Evolutionary conservation across 2,888 invertebrate genomes (phyloP).

Genomic region (Ormyrus thymus): DNA sequence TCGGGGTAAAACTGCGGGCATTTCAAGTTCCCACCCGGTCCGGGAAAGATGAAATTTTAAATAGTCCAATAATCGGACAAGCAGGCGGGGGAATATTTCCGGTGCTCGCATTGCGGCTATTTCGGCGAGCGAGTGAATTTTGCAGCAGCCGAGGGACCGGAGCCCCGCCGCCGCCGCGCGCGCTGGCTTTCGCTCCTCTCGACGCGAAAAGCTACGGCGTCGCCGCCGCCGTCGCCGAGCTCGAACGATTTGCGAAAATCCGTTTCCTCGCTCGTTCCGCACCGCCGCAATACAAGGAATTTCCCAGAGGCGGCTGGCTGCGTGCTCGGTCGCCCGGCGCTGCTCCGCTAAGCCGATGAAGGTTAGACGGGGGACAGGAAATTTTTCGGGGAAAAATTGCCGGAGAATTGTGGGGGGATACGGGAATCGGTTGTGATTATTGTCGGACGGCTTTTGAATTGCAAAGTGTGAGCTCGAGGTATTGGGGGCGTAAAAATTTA

Average conservation of each 20-base stretch:
- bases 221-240: background rate
- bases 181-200: too few species aligned
- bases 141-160: slow-evolving; percentile 29
- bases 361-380: too few species aligned
- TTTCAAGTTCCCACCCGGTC: background rate
- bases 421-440: too few species aligned
- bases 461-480: too few species aligned
- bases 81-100: slow-evolving; percentile 3
- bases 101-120: slow-evolving; percentile 20
- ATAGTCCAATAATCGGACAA: slow-evolving; percentile 15
- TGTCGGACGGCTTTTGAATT: too few species aligned
- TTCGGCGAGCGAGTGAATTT: slow-evolving; percentile 30
- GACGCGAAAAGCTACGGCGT: background rate
- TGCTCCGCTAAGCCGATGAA: too few species aligned
- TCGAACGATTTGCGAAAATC: slow-evolving; percentile 28
- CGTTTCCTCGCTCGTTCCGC: background rate
- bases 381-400: too few species aligned
- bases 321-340: too few species aligned
- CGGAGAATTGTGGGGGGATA: too few species aligned
- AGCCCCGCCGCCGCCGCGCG: too few species aligned
- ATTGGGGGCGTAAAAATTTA: too few species aligned
- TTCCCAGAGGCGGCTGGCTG: background rate
- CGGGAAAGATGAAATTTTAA: background rate
- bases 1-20: background rate
- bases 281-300: slow-evolving; percentile 8